Base-by-base conservation (phyloP, 2,888 invertebrate genomes). In the Apamea crenata region DNA sequence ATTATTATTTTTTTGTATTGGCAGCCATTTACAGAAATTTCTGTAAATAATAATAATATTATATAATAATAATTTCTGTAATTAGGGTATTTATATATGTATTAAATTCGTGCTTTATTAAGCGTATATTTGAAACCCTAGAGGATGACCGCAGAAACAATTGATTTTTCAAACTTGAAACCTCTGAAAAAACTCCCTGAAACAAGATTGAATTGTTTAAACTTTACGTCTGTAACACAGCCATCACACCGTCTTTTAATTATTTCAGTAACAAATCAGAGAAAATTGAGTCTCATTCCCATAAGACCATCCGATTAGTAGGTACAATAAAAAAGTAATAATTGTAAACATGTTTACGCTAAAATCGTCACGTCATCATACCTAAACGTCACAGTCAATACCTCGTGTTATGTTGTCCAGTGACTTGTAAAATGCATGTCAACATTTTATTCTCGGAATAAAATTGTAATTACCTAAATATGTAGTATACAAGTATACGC, bases 281-380 rank as follows among this genome's bases (percentile, higher is more conserved):
- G 14, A 36, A 21, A n/a, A 10, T 70, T 8, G n/a, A 70, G 16
- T 40, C 18, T 53, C 16, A 18, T 74, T 50, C 47, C 21, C 47
- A 74, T 5, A 5, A 2, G 47, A 50, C 14, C 29, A 25, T 7
- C 12, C 40, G 7, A 36, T 40, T 16, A 56, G 50, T 72, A 40
- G 50, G 75, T 32, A 59, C 18, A 18, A 32, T 40, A 63, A 75
- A 59, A 44, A 61, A 0, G 0, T 3, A n/a, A n/a, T 3, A n/a
- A n/a, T 18, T 32, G 50, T 32, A 14, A 77, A 53, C 50, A 77
- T 65, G 32, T 77, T 53, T 77, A 77, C 21, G 16, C 21, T 76
- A 47, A n/a, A 75, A 76, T 40, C 50, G 25, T 75, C 40, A 72
- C 7, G 10, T 61, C 75, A 47, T 29, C 63, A 29, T 32, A n/a